Evolutionary conservation across 1,140 invertebrate species (phyloP).

Genomic region (Octopus sinensis): DNA sequence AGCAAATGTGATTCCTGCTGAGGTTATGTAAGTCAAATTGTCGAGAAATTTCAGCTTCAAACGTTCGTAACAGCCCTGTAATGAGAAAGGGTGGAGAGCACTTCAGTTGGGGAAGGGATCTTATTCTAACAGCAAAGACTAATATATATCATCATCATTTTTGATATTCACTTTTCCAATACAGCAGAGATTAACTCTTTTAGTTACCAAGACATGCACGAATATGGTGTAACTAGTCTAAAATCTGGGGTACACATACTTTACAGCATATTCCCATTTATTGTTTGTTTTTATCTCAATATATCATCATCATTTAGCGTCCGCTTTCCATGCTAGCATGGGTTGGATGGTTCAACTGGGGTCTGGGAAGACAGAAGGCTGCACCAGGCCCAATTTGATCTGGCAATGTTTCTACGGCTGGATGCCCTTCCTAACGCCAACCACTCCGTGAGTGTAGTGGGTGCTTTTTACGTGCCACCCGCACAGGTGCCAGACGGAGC

Average conservation of each 20-base stretch:
- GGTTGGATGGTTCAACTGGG: too few relatives aligned
- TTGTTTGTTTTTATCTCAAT: too few relatives aligned
- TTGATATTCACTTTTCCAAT: not conserved
- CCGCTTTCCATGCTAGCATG: too few relatives aligned
- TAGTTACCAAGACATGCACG: not conserved
- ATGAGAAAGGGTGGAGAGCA: not conserved
- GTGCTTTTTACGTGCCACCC: too few relatives aligned
- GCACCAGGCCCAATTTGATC: too few relatives aligned
- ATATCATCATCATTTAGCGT: too few relatives aligned
- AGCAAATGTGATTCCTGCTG: slow-evolving; percentile 11
- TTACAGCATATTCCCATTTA: not conserved
- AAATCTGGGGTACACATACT: not conserved
- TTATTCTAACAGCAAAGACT: not conserved
- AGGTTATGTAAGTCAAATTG: slow-evolving; percentile 8
- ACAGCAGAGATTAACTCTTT: not conserved
- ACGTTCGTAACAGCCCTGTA: slow-evolving; percentile 1
- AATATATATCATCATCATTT: not conserved
- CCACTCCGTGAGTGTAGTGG: too few relatives aligned
- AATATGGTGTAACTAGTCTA: not conserved
- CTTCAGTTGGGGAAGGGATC: not conserved
- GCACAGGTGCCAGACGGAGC: too few relatives aligned
- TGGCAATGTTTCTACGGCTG: too few relatives aligned
- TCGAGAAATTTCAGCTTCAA: not conserved
- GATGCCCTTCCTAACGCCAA: too few relatives aligned
- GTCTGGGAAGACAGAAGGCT: too few relatives aligned